Evolutionary conservation across 2,888 invertebrate genomes (phyloP).

Genomic region (Himalopsyche kuldschensis): DNA sequence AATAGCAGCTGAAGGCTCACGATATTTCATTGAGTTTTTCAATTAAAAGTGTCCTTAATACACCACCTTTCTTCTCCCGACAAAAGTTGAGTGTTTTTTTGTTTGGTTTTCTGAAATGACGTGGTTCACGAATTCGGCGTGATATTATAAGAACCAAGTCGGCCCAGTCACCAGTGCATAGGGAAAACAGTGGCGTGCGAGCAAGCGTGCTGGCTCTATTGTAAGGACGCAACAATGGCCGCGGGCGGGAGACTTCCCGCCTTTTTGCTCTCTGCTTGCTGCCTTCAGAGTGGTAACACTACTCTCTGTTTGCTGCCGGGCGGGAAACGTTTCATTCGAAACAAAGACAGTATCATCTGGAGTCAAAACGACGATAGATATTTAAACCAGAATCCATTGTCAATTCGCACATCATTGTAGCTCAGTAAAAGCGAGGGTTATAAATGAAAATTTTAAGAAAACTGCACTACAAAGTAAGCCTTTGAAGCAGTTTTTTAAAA

Average conservation of each 20-base stretch:
- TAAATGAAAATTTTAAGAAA: not conserved
- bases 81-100: too few relatives aligned
- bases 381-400: not conserved
- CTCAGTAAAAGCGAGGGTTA: not conserved
- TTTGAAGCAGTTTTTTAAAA: too few relatives aligned
- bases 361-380: not conserved
- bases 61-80: not conserved
- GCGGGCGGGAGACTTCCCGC: not conserved
- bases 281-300: not conserved
- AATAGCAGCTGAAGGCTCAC: too few relatives aligned
- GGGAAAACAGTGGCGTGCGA: not conserved
- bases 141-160: not conserved
- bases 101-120: too few relatives aligned
- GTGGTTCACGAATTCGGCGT: not conserved
- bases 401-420: not conserved
- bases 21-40: too few relatives aligned
- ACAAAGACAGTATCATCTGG: not conserved
- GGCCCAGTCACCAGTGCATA: not conserved
- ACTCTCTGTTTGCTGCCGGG: not conserved
- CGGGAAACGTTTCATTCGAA: constrained; percentile 1
- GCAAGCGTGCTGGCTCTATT: not conserved
- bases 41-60: too few relatives aligned
- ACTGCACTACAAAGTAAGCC: too few relatives aligned
- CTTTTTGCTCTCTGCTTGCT: not conserved
- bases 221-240: not conserved